These are phyloP conservation scores for Microcebus ravelobensis DNA, from an alignment of 2,113 vertebrate genomes.

Conservation along the genomic window DNA sequence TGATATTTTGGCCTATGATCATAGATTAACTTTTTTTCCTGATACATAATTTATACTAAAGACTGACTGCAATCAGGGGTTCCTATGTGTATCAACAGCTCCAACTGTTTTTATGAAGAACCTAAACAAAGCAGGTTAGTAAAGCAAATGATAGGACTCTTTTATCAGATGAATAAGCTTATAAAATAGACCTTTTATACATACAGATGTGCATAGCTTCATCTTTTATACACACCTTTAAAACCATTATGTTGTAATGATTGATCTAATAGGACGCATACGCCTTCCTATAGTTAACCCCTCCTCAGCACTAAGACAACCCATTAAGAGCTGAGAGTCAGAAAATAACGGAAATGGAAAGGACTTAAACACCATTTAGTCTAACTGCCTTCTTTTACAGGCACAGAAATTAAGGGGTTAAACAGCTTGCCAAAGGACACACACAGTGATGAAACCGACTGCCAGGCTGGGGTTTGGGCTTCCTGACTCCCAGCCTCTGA, in stretches of 20 bases:
- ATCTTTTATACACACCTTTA: constrained; percentile 5
- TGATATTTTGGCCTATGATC: constrained; percentile 64
- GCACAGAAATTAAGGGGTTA: not conserved
- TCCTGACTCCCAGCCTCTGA: not conserved
- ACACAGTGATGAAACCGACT: not conserved
- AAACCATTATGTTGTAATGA: not conserved
- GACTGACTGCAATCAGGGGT: not conserved
- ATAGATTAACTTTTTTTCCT: not conserved
- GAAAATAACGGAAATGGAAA: not conserved
- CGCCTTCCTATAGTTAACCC: not conserved
- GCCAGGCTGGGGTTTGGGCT: not conserved
- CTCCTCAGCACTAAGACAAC: not conserved
- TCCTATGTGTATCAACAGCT: not conserved
- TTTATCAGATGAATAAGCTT: not conserved
- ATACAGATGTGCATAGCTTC: not conserved
- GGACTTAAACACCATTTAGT: not conserved
- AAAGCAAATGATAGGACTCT: not conserved
- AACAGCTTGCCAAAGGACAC: not conserved
- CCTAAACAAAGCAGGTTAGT: not conserved
- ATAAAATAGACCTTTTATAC: not conserved
- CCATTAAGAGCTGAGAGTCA: not conserved
- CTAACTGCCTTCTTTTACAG: not conserved
- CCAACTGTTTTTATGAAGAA: not conserved
- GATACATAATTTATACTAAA: not conserved
- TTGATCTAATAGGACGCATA: not conserved